These are phyloP conservation scores for Aulostomus chinensis DNA, from an alignment of 2,797 vertebrate species.

Conservation along the genomic window DNA sequence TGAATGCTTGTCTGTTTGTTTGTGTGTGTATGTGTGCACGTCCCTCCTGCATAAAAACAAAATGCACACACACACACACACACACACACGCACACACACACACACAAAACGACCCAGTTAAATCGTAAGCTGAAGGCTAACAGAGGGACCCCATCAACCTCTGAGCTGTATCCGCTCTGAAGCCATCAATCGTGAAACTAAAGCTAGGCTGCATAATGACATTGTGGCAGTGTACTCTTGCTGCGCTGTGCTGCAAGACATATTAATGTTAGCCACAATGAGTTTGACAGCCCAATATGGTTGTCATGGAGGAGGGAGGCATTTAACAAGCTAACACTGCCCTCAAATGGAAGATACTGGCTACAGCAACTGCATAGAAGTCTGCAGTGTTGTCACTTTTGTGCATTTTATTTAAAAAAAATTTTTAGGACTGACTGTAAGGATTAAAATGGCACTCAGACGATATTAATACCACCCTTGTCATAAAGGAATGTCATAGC, in stretches of 20 bases:
- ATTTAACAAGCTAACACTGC: slow-evolving; percentile 68
- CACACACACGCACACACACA: no score
- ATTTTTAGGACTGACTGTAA: background rate
- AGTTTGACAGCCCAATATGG: slow-evolving; percentile 74
- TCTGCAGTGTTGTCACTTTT: slow-evolving; percentile 39
- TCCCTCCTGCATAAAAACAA: slow-evolving; percentile 33
- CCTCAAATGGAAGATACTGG: slow-evolving; percentile 71
- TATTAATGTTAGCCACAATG: slow-evolving; percentile 76
- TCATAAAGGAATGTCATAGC: no score
- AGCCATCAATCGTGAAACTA: slow-evolving; percentile 75
- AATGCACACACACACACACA: no score
- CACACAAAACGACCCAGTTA: slow-evolving; percentile 74
- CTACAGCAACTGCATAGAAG: slow-evolving; percentile 45
- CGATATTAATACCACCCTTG: slow-evolving; percentile 7
- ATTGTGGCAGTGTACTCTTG: slow-evolving; percentile 71
- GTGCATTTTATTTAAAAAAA: background rate
- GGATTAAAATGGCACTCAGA: slow-evolving; percentile 23
- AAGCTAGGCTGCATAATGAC: slow-evolving; percentile 75
- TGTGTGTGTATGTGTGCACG: slow-evolving; percentile 15
- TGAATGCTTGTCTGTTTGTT: slow-evolving; percentile 28
- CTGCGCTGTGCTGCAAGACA: slow-evolving; percentile 72
- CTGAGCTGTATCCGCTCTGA: slow-evolving; percentile 73
- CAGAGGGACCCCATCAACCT: slow-evolving; percentile 75
- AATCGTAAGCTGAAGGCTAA: slow-evolving; percentile 75
- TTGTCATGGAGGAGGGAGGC: slow-evolving; percentile 36